phyloP scores from a whole-genome alignment of 2,113 vertebrate genomes.

The Tursiops truncatus region DNA sequence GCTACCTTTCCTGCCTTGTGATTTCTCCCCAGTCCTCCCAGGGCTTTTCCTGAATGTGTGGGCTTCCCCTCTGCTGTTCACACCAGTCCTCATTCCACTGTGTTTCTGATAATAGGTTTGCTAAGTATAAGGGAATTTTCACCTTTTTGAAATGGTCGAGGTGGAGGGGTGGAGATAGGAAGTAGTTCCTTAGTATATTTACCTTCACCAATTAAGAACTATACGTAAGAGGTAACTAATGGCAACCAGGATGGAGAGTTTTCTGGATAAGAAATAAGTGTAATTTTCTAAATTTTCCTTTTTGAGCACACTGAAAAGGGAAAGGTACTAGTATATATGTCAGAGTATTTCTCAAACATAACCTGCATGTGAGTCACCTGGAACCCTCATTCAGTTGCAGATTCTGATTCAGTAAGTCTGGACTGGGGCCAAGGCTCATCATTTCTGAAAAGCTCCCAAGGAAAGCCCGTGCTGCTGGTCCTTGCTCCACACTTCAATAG shows the following conservation, averaged over 20 bases:
- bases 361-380: background rate
- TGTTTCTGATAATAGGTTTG: background rate
- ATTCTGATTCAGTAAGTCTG: background rate
- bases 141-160: background rate
- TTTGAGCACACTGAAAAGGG: background rate
- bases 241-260: background rate
- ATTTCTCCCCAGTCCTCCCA: background rate
- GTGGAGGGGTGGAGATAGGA: background rate
- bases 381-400: background rate
- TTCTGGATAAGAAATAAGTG: background rate
- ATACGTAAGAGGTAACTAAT: background rate
- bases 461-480: background rate
- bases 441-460: background rate
- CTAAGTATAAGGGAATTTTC: background rate
- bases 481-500: background rate
- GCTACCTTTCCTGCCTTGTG: background rate
- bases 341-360: background rate
- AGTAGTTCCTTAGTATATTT: background rate
- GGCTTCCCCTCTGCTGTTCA: rapidly evolving
- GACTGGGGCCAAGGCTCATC: background rate
- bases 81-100: background rate
- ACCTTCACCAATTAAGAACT: background rate
- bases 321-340: background rate
- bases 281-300: background rate
- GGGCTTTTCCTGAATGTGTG: background rate